phyloP scores from a whole-genome alignment of 1,140 invertebrate genomes.

The Microplitis mediator region DNA sequence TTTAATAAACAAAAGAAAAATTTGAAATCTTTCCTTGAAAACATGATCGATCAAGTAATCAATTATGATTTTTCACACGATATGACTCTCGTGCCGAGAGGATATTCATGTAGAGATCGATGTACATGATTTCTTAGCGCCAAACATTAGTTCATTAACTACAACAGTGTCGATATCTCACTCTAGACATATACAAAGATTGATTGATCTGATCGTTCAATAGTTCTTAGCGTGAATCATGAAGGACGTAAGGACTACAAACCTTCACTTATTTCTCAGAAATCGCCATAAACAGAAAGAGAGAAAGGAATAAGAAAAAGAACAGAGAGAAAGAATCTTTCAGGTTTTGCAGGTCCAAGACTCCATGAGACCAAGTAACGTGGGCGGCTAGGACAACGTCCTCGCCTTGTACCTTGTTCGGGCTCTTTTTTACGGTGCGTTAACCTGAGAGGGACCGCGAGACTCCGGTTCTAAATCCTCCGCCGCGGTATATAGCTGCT shows the following conservation, averaged over 20 bases:
- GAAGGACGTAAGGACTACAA: conserved; percentile 6
- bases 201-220: conserved; percentile 15
- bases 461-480: conserved; percentile 34
- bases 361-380: conserved; percentile 24
- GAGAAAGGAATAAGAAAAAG: neutral
- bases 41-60: conserved; percentile 21
- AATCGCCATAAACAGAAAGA: neutral
- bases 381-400: conserved; percentile 45
- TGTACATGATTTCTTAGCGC: conserved; percentile 20
- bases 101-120: conserved; percentile 25
- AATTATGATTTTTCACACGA: conserved; percentile 14
- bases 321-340: conserved; percentile 17
- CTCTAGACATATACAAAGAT: conserved; percentile 11
- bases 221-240: conserved; percentile 2
- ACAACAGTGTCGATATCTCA: conserved; percentile 21
- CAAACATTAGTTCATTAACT: conserved; percentile 24
- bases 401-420: conserved; percentile 26
- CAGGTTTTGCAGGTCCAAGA: conserved; percentile 16
- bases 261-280: conserved; percentile 15
- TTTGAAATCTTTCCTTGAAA: neutral
- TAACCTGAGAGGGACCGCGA: conserved; percentile 32
- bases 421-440: conserved; percentile 44
- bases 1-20: neutral
- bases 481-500: conserved; percentile 10
- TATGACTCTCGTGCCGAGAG: conserved; percentile 2